Evolutionary conservation across 2,888 invertebrate genomes (phyloP).

Genomic region (Notodonta ziczac): DNA sequence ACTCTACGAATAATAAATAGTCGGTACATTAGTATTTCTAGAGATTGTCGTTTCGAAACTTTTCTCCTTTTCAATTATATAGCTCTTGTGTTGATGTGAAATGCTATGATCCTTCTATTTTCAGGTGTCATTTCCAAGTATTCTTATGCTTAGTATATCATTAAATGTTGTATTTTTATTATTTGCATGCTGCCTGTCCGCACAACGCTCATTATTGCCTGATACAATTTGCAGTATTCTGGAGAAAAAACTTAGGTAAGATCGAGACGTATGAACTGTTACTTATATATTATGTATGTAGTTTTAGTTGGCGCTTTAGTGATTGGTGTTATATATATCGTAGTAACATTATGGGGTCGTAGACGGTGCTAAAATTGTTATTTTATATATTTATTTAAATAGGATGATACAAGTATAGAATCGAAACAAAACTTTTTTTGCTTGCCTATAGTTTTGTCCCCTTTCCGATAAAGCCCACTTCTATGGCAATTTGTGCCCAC

Average conservation of each 20-base stretch:
- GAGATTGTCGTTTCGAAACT: background rate
- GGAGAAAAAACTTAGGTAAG: slow-evolving; percentile 94
- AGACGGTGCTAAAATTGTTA: background rate
- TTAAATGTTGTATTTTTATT: slow-evolving; percentile 79
- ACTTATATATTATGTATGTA: background rate
- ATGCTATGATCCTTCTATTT: slow-evolving; percentile 33
- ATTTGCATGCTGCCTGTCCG: slow-evolving; percentile 85
- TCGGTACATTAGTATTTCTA: background rate
- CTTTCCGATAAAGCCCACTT: no score
- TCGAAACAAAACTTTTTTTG: no score
- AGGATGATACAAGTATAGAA: no score
- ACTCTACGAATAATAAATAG: background rate
- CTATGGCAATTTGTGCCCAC: no score
- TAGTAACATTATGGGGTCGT: background rate
- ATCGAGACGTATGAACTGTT: background rate
- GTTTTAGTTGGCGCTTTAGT: slow-evolving; percentile 1
- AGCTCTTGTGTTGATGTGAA: slow-evolving; percentile 10
- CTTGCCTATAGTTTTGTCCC: no score
- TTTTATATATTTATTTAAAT: no score
- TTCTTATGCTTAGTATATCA: slow-evolving; percentile 59
- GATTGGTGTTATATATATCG: background rate
- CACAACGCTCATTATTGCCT: slow-evolving; percentile 84
- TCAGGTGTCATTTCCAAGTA: slow-evolving; percentile 31
- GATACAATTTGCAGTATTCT: slow-evolving; percentile 88
- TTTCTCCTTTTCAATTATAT: background rate